Base-by-base conservation (phyloP, 2,113 vertebrate genomes). In the Platysteira castanea region DNA sequence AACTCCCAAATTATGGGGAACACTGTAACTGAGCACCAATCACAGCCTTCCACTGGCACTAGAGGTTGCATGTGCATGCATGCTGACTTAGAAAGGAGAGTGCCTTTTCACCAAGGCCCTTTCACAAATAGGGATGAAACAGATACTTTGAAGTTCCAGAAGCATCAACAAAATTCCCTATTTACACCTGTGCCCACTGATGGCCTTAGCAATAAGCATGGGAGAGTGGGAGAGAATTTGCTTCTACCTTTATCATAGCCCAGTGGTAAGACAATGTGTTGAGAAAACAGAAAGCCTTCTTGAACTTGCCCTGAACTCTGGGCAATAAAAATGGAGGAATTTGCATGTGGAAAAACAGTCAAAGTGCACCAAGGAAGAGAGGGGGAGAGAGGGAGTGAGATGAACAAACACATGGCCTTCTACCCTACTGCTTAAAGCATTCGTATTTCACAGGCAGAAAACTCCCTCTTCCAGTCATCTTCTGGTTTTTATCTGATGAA, bases 1-100 rank as follows among this genome's bases (percentile, higher is more conserved):
- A 37, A 8, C 11, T 67, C 16, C 17, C 31, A 41, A 82, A 7
- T 83, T 61, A 63, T 1, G 4, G 21, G 31, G 42, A 49, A 22
- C 8, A 11, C 37, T 53, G 31, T 82, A 70, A 49, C 13, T 52
- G 28, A 67, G 46, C 26, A 8, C 28, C n/a, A 2, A 65, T 6
- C 27, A 27, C 8, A 0, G 1, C 44, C 26, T 86, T 91, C 63
- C 7, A 13, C 17, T 47, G 49, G 35, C 10, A 7, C 26, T 37
- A 21, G 23, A 35, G 14, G 7, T 52, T 54, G 35, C 13, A 8
- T 20, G 14, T 60, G 9, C 0, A 0, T 33, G 27, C 4, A 4
- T 33, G 11, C 9, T 44, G n/a, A 64, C 26, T 53, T 37, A n/a
- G 11, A 56, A 77, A 61, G 6, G 9, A 41, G 9, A 54, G 21